Evolutionary conservation across 2,113 vertebrate genomes (phyloP), one percentile per base, ranked within the genome.

Genomic region (Callaeas wilsoni): DNA sequence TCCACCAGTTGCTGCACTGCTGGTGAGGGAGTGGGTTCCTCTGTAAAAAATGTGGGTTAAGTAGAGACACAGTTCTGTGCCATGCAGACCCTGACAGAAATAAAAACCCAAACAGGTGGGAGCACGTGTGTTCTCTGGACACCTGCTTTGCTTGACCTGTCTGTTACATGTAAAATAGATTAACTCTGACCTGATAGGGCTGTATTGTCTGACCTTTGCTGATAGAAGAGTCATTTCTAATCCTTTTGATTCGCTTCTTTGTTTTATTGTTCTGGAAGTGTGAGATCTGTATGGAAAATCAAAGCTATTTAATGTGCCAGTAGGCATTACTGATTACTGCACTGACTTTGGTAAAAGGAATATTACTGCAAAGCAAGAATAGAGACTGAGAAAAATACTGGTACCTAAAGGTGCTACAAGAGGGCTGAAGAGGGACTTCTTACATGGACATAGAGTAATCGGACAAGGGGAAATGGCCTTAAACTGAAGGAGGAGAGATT

Each of bases 31-130:
- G 32, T n/a, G 35, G 35, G 5, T 27, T 91, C 16, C 44, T 63
- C 25, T 83, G 26, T 21, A 46, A 37, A 25, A 37, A 65, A 9
- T 2, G 7, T 0, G 0, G 41, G 23, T n/a, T 56, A 14, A 16
- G 42, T 2, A 35, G n/a, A 52, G 47, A 25, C 0, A 15, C 22
- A 8, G 7, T 37, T 86, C 41, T 80, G 63, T 3, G 8, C 63
- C 47, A 17, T n/a, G 29, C 29, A 84, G 19, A 44, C 21, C 33
- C 69, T 46, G 49, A 17, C 18, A 46, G 8, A 10, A 78, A 32
- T 65, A 6, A 59, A 35, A 41, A 16, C 21, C 10, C 20, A 39
- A 35, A 37, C 11, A 32, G 7, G 17, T 81, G 64, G n/a, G 56
- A 70, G 21, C 27, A 14, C 0, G 0, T 41, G 44, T 77, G 19